Conservation (phyloP, 53 echinoderm and acorn worm genomes). For the Patiria pectinifera region DNA sequence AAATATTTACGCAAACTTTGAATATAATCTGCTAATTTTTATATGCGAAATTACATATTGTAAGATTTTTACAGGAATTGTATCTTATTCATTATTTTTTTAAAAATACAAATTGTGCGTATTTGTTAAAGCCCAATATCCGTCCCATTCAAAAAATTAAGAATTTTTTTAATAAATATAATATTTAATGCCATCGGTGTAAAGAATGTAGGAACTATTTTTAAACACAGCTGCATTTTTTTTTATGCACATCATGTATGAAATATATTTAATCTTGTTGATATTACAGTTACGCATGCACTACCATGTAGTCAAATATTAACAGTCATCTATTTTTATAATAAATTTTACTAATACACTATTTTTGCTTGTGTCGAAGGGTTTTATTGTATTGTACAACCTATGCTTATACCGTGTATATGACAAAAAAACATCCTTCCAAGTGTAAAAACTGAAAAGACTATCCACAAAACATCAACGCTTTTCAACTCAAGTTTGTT, state of each 20-base stretch:
- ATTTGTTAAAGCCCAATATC: not conserved
- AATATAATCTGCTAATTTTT: not conserved
- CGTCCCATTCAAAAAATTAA: not conserved
- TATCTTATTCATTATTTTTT: not conserved
- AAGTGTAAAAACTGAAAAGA: too few relatives aligned
- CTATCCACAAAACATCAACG: not conserved
- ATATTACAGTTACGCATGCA: not conserved
- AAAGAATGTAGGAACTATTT: not conserved
- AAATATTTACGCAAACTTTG: not conserved
- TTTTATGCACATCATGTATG: not conserved
- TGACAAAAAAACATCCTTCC: too few relatives aligned
- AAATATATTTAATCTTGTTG: not conserved
- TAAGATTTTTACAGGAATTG: not conserved
- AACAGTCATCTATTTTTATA: conserved; percentile 7
- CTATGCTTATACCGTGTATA: not conserved
- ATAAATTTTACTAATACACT: not conserved
- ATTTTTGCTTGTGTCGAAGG: not conserved
- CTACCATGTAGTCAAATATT: not conserved
- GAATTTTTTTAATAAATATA: not conserved
- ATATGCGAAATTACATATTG: not conserved
- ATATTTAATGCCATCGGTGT: not conserved
- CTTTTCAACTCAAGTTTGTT: not conserved
- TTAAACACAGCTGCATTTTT: not conserved
- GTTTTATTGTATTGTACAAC: not conserved
- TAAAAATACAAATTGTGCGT: not conserved